These are phyloP conservation scores for Antedon mediterranea DNA, from an alignment of 53 echinoderm and acorn worm genomes.

Conservation along the genomic window DNA sequence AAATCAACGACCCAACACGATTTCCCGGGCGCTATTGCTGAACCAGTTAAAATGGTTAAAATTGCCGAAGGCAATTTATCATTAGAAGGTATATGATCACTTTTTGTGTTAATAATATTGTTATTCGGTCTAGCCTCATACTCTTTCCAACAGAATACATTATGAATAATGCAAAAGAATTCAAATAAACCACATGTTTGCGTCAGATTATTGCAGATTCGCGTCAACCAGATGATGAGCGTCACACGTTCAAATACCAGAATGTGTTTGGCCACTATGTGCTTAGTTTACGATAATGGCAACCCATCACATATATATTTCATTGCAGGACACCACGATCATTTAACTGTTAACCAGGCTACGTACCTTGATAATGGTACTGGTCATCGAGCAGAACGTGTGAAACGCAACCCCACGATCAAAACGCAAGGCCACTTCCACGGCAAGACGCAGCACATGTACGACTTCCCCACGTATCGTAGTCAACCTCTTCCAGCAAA, in stretches of 20 bases:
- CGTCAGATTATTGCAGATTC: too few species aligned
- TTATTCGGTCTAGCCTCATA: too few species aligned
- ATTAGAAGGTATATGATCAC: conserved; percentile 38
- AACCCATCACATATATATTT: not conserved
- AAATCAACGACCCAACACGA: conserved; percentile 67
- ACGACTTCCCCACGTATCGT: conserved; percentile 48
- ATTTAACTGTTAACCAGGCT: conserved; percentile 52
- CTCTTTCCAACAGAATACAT: too few species aligned
- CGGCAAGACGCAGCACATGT: conserved; percentile 51
- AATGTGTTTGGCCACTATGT: too few species aligned
- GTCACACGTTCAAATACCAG: too few species aligned
- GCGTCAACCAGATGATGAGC: too few species aligned
- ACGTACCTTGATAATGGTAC: conserved; percentile 72
- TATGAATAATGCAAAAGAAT: too few species aligned
- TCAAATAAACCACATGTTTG: too few species aligned
- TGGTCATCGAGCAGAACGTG: conserved; percentile 43
- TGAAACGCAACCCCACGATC: conserved; percentile 11
- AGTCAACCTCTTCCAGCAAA: conserved; percentile 64
- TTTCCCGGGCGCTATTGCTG: conserved; percentile 36
- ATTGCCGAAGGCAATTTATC: conserved; percentile 26
- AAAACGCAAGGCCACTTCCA: conserved; percentile 35
- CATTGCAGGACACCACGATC: conserved; percentile 61
- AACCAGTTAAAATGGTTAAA: conserved; percentile 27
- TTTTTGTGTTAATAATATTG: too few species aligned
- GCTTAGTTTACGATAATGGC: conserved; percentile 2